A percentile compares a stretch with the other conserved stretches of the same genome.
phyloP scores from a whole-genome alignment of 1,140 invertebrate genomes.

The Papilio glaucus region DNA sequence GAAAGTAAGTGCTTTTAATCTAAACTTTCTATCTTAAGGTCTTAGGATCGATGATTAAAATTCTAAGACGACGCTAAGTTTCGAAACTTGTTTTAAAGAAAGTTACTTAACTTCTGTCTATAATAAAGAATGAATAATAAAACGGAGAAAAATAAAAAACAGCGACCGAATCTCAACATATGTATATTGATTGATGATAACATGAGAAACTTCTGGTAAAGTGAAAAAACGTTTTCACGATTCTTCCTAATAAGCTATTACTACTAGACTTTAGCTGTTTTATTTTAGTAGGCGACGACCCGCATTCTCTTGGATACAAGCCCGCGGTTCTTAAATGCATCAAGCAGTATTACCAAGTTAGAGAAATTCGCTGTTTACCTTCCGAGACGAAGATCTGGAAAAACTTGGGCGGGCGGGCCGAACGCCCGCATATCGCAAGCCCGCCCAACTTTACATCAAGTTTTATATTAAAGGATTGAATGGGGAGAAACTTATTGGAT shows the following conservation, averaged over 20 bases:
- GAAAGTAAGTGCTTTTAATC: too few species aligned
- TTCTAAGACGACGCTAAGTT: too few species aligned
- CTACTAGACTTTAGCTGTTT: not conserved
- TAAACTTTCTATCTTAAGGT: too few species aligned
- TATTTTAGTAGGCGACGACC: conserved; percentile 18
- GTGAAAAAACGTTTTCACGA: not conserved
- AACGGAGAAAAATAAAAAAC: too few species aligned
- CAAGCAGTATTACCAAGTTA: conserved; percentile 36
- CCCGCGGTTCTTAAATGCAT: conserved; percentile 29
- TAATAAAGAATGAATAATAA: too few species aligned
- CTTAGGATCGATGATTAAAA: too few species aligned
- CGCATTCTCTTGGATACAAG: conserved; percentile 12
- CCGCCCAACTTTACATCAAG: conserved; percentile 50
- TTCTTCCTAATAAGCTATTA: not conserved
- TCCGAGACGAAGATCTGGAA: conserved; percentile 57
- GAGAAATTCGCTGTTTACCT: conserved; percentile 58
- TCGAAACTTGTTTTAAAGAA: too few species aligned
- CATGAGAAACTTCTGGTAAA: not conserved
- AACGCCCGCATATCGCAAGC: conserved; percentile 63
- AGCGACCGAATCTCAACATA: too few species aligned
- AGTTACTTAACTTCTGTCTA: too few species aligned
- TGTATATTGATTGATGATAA: not conserved
- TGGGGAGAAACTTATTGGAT: conserved; percentile 46
- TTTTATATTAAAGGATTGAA: conserved; percentile 68
- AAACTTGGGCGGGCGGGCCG: conserved; percentile 58